phyloP scores from a whole-genome alignment of 2,888 invertebrate species.

The Lasioglossum lativentre region DNA sequence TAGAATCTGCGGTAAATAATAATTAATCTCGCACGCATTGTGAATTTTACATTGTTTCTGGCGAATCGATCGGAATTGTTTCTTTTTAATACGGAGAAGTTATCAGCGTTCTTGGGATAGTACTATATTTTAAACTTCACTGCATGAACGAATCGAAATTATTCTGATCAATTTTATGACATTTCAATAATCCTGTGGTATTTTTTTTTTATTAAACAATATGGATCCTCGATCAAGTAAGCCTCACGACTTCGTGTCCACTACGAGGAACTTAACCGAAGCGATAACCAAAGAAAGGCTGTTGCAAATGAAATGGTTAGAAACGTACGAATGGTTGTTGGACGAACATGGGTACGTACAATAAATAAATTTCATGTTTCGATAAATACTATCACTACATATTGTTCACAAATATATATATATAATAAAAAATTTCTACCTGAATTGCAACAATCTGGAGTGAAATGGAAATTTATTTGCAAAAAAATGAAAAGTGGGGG shows the following conservation, averaged over 20 bases:
- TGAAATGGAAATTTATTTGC: too few relatives aligned
- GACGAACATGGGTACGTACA: constrained; percentile 75
- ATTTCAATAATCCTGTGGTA: background rate
- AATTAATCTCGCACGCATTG: background rate
- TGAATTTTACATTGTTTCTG: background rate
- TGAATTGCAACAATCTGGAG: too few relatives aligned
- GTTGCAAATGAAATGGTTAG: constrained; percentile 70
- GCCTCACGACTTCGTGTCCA: constrained; percentile 72
- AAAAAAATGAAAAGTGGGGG: too few relatives aligned
- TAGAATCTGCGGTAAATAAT: too few relatives aligned
- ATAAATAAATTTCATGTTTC: background rate
- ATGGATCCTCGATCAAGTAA: constrained; percentile 71
- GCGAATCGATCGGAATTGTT: background rate
- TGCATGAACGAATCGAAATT: background rate
- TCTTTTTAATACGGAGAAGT: background rate
- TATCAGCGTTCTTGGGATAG: background rate
- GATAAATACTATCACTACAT: background rate
- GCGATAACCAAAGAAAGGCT: constrained; percentile 64
- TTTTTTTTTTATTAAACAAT: background rate
- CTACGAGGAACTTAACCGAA: constrained; percentile 67
- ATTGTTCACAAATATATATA: background rate
- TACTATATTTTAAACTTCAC: constrained; percentile 2
- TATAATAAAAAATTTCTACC: too few relatives aligned
- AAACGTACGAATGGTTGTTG: constrained; percentile 75
- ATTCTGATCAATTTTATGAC: background rate